Base-by-base conservation (phyloP, 2,888 invertebrate species). In the Opisthograptis luteolata region DNA sequence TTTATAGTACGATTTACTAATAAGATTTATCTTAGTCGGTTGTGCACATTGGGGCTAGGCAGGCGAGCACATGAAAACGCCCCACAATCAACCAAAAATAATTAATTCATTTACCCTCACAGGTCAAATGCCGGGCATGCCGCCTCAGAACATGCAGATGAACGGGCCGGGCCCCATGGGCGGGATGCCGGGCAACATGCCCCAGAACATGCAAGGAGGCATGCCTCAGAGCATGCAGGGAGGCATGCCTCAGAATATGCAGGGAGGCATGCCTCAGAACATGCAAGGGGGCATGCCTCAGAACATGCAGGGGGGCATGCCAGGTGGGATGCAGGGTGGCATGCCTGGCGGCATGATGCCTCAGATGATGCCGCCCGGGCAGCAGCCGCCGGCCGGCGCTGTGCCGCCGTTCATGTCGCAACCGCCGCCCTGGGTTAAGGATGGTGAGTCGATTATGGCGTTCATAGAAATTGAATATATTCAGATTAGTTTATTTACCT, bases 401-500 rank as follows among this genome's bases (percentile, higher is more conserved):
- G 91, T 90, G 34, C 73, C 73, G 1, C 81, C 84, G 0, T 88
- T 73, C 62, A 83, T 87, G 82, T 68, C 70, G 1, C 86, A 87
- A 20, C 87, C 85, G 0, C 87, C 87, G 9, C 86, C 87, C 0
- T 88, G 88, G 88, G 64, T 76, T 0, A 87, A 87, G 22, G 85
- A 86, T 0, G 73, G 84, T 84, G 10, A 72, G 76, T 55, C 4
- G 20, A 2, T 22, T 13, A n/a, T n/a, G n/a, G n/a, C n/a, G n/a
- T n/a, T n/a, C n/a, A n/a, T n/a, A n/a, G n/a, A n/a, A n/a, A n/a
- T n/a, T n/a, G n/a, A n/a, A n/a, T n/a, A n/a, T n/a, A n/a, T n/a
- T n/a, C n/a, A n/a, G n/a, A n/a, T n/a, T n/a, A n/a, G n/a, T n/a
- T n/a, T n/a, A n/a, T n/a, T n/a, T n/a, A n/a, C n/a, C n/a, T n/a